These are phyloP conservation scores for Siphamia tubifer DNA, from an alignment of 2,113 vertebrate species.

Conservation along the genomic window DNA sequence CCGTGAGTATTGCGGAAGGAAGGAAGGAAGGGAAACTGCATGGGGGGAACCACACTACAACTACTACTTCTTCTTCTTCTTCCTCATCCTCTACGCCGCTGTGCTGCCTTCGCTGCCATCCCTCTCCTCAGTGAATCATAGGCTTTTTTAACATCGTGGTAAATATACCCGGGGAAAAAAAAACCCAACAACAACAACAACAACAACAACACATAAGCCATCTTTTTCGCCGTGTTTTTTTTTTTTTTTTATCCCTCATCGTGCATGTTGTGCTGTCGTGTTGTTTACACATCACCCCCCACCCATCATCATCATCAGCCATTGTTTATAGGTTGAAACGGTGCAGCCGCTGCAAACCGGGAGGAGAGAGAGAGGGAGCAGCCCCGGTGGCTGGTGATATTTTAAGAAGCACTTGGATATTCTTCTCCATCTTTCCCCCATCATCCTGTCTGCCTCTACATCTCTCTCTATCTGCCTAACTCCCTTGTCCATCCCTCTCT, in stretches of 20 bases:
- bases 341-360: constrained; percentile 1
- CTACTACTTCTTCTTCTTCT: not conserved
- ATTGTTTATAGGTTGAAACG: constrained; percentile 57
- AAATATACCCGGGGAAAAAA: constrained; percentile 88
- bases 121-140: constrained; percentile 93
- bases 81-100: constrained; percentile 74
- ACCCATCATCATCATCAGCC: constrained; percentile 52
- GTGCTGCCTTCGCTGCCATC: constrained; percentile 69
- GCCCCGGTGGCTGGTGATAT: constrained; percentile 77
- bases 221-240: constrained; percentile 78
- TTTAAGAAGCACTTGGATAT: constrained; percentile 67
- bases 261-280: constrained; percentile 64
- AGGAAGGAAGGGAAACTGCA: constrained; percentile 50
- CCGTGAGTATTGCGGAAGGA: constrained; percentile 92
- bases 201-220: constrained; percentile 68
- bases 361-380: constrained; percentile 22
- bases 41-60: constrained; percentile 80
- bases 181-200: too few species aligned
- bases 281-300: constrained; percentile 69
- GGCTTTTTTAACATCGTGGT: constrained; percentile 95
- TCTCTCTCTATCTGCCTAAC: constrained; percentile 64
- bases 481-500: constrained; percentile 44
- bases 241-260: too few species aligned
- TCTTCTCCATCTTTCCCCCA: constrained; percentile 73
- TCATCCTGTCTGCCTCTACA: constrained; percentile 63